Base-by-base conservation (phyloP, 1,140 invertebrate species). In the Melitaea cinxia region DNA sequence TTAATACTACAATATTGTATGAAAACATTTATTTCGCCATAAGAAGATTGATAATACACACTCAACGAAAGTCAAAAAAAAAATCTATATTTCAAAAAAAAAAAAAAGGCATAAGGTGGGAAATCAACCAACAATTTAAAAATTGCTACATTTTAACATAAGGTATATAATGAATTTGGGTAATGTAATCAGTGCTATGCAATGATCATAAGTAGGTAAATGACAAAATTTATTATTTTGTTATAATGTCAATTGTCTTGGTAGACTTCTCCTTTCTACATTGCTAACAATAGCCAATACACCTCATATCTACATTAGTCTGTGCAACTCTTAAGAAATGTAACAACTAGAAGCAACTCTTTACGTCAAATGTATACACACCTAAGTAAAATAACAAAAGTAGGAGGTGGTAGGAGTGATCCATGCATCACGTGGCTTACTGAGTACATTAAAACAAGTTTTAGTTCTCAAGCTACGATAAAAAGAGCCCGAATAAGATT, bases 391-490 rank as follows among this genome's bases (percentile, higher is more conserved):
- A 59, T 45, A 62, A 57, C 37, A 59, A 52, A 65, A 53, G 63
- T 54, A 28, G 55, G 35, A 45, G 39, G 24, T 47, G 42, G 37
- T 21, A 23, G 42, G 21, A 58, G 15, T 60, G 42, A 47, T 30
- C 49, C 47, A 39, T 49, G 49, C 52, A 56, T 61, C 47, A 67
- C 65, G 30, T 55, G 50, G 64, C 64, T 60, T 61, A 47, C 53
- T 45, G 64, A 67, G 65, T 67, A 58, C 65, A 67, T 67, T 67
- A 67, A 57, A 54, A 23, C 65, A 37, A 67, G 35, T 67, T 67
- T 52, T 39, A 55, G 33, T 56, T 67, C 39, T 55, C 28, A 55
- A 61, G 57, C 55, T 61, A 54, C 52, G 24, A 61, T 67, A 67
- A 67, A 67, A 60, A 61, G 54, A 37, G 42, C 39, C 47, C 19